phyloP scores from a whole-genome alignment of 1,140 invertebrate species.

The Andricus grossulariae region DNA sequence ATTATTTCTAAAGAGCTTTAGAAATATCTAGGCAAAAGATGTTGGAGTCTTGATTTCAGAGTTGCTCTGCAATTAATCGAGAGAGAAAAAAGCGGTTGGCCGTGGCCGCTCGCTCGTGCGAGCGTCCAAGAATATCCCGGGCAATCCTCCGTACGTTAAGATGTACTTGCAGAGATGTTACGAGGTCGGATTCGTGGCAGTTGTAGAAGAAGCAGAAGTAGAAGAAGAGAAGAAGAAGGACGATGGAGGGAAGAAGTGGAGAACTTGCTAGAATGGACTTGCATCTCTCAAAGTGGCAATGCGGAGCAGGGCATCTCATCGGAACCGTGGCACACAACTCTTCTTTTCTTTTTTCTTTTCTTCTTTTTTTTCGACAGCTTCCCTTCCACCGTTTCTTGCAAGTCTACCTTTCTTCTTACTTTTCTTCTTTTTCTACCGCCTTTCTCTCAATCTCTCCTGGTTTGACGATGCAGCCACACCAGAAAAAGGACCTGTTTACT shows the following conservation, averaged over 20 bases:
- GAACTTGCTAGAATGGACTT: slow-evolving; percentile 52
- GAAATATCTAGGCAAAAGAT: not conserved
- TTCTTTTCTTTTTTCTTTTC: slow-evolving; percentile 19
- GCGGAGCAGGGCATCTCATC: slow-evolving; percentile 65
- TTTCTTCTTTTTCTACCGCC: slow-evolving; percentile 16
- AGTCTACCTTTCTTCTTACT: slow-evolving; percentile 33
- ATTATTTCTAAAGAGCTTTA: no score
- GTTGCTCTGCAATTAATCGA: slow-evolving; percentile 44
- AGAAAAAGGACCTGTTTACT: slow-evolving; percentile 4
- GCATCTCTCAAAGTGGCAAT: slow-evolving; percentile 59
- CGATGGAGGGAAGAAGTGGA: slow-evolving; percentile 48
- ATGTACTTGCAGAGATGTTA: slow-evolving; percentile 10
- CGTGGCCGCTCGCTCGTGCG: slow-evolving; percentile 45
- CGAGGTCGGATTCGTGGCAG: not conserved
- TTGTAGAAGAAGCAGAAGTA: slow-evolving; percentile 16
- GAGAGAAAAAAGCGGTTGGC: slow-evolving; percentile 59
- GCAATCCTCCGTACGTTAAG: slow-evolving; percentile 13
- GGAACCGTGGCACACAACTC: slow-evolving; percentile 59
- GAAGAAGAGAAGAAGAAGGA: slow-evolving; percentile 26
- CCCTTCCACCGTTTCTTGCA: slow-evolving; percentile 31
- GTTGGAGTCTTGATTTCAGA: slow-evolving; percentile 38
- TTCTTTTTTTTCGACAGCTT: not conserved
- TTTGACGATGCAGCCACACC: not conserved
- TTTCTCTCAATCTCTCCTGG: slow-evolving; percentile 25
- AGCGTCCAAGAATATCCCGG: slow-evolving; percentile 37